Percentiles rank a stretch among this genome's conserved stretches.
phyloP scores from a whole-genome alignment of 2,797 vertebrate genomes.

The Tarsius wallacei region DNA sequence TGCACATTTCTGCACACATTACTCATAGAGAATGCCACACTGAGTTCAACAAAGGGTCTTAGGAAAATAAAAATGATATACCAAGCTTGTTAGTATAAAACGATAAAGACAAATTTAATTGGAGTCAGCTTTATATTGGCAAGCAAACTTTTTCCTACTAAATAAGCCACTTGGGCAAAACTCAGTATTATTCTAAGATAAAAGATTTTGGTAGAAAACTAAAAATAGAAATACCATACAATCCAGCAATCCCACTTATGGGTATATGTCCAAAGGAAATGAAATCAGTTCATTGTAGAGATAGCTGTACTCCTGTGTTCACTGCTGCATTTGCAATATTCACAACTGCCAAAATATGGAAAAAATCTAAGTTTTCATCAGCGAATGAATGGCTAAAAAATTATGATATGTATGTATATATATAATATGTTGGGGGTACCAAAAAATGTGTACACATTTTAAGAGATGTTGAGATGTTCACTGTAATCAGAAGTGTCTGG shows the following conservation, averaged over 20 bases:
- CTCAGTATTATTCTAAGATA: not conserved
- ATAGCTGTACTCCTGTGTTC: not conserved
- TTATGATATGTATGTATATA: not conserved
- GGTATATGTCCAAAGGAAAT: not conserved
- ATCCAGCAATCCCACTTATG: not conserved
- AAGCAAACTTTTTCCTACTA: conserved; percentile 24
- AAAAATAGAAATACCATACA: not conserved
- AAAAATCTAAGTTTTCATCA: not conserved
- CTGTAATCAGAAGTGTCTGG: too few relatives aligned
- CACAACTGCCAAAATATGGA: not conserved
- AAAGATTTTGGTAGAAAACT: not conserved
- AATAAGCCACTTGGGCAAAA: conserved; percentile 14
- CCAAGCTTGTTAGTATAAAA: not conserved
- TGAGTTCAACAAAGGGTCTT: not conserved
- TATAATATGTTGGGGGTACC: not conserved
- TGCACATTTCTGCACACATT: not conserved
- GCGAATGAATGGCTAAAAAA: not conserved
- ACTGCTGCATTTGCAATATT: not conserved
- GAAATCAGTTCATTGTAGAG: not conserved
- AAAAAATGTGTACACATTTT: too few relatives aligned
- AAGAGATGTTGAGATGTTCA: too few relatives aligned
- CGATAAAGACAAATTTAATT: conserved; percentile 20
- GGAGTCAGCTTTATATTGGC: not conserved
- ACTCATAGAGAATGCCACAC: not conserved
- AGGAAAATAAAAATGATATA: not conserved